Conservation (phyloP, 1,140 invertebrate genomes). For the Nixonia krombeini region DNA sequence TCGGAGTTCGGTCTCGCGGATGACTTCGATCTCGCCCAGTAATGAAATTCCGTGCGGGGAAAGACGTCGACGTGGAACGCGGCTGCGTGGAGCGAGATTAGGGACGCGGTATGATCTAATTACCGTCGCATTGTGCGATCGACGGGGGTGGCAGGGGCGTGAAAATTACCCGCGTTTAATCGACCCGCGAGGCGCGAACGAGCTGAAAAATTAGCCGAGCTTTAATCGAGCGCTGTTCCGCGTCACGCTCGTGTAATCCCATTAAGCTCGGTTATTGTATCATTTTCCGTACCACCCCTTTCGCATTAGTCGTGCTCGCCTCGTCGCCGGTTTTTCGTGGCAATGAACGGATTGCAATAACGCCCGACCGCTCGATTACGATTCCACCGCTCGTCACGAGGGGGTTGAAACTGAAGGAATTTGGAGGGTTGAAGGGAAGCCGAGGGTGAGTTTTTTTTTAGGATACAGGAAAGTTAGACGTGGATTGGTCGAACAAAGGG, state of each 20-base stretch:
- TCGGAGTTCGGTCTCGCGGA: not conserved
- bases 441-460: too few species aligned
- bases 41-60: too few species aligned
- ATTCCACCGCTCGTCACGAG: constrained; percentile 2
- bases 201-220: constrained; percentile 39
- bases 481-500: constrained; percentile 28
- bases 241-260: constrained; percentile 39
- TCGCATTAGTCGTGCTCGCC: constrained; percentile 23
- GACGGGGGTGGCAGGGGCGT: constrained; percentile 14
- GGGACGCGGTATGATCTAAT: constrained; percentile 35
- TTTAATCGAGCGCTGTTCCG: constrained; percentile 34
- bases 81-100: not conserved
- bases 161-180: constrained; percentile 41
- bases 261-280: constrained; percentile 47
- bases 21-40: too few species aligned
- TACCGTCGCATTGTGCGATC: constrained; percentile 34
- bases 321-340: constrained; percentile 25
- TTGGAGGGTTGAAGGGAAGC: too few species aligned
- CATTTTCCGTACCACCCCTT: constrained; percentile 39
- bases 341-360: constrained; percentile 37
- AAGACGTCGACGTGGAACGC: too few species aligned
- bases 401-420: too few species aligned
- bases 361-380: constrained; percentile 13
- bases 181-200: constrained; percentile 33
- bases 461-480: constrained; percentile 10